Base-by-base conservation (phyloP, 2,113 vertebrate genomes). In the Eira barbara region DNA sequence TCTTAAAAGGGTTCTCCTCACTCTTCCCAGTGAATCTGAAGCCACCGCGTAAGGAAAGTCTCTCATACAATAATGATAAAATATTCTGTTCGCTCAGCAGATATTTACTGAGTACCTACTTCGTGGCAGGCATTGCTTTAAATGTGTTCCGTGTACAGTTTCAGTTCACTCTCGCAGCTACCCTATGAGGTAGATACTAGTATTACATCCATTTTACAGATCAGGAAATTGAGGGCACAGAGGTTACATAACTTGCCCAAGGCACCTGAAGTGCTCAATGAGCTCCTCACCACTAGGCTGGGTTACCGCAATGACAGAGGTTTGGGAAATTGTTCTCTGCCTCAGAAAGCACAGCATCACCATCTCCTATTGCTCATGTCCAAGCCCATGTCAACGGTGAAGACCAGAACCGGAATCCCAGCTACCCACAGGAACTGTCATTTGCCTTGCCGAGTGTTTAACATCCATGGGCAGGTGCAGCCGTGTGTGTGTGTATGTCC, bases 381-480 rank as follows among this genome's bases (percentile, higher is more conserved):
- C 27, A 69, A 73, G 18, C 61, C 39, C 67, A 87, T 63, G 3
- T 4, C 39, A 85, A 94, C 18, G 85, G n/a, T 61, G 55, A 88
- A n/a, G 3, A 90, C 31, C 52, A 87, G 91, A 71, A 80, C 13
- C 57, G 15, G 89, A 91, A 84, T 82, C 74, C n/a, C 65, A 97
- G 49, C 27, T 59, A 57, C 83, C 34, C 39, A 59, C 15, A 89
- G 39, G 47, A 96, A 84, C 36, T 73, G 45, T 36, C 49, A 14
- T 55, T 89, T 82, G 47, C 47, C 93, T 89, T 95, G 81, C 47
- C 71, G 57, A 87, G 55, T 81, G 27, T 96, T 95, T 89, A 94
- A 39, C 34, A 63, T 78, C 65, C 49, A 59, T 21, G 31, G 83
- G n/a, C 14, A 57, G 17, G 76, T 49, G 49, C 17, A 78, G 21